Conservation (phyloP, 2,113 vertebrate species). For the Daubentonia madagascariensis region DNA sequence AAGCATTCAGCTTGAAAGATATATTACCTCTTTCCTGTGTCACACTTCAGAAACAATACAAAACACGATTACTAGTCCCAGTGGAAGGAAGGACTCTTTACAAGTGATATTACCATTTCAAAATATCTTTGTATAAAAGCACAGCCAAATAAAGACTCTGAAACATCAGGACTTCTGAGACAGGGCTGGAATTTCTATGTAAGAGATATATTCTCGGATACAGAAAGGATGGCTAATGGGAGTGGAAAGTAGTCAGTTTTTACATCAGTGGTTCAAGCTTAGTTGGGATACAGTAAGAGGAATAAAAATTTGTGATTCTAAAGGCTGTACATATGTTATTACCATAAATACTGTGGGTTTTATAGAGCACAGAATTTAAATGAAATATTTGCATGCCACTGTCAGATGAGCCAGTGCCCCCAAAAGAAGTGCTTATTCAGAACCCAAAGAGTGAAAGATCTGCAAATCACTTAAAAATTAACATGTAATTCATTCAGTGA, state of each 20-base stretch:
- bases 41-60: conserved; percentile 61
- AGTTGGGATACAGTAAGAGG: conserved; percentile 25
- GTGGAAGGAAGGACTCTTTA: not conserved
- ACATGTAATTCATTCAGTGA: not conserved
- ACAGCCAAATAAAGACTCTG: conserved; percentile 46
- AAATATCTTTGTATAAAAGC: conserved; percentile 59
- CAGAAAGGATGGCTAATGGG: not conserved
- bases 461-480: not conserved
- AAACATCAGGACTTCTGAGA: conserved; percentile 41
- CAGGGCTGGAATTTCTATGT: conserved; percentile 1
- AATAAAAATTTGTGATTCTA: conserved; percentile 13
- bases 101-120: conserved; percentile 61
- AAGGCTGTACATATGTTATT: conserved; percentile 1
- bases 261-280: not conserved
- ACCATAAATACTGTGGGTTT: not conserved
- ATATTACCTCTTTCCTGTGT: conserved; percentile 14
- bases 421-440: not conserved
- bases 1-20: conserved; percentile 62
- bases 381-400: not conserved
- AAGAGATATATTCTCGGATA: not conserved
- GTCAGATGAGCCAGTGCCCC: not conserved
- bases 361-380: conserved; percentile 38
- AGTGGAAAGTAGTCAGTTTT: not conserved
- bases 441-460: not conserved
- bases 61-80: conserved; percentile 62